Evolutionary conservation across 2,888 invertebrate genomes (phyloP).

Genomic region (Parnassius glacialis): DNA sequence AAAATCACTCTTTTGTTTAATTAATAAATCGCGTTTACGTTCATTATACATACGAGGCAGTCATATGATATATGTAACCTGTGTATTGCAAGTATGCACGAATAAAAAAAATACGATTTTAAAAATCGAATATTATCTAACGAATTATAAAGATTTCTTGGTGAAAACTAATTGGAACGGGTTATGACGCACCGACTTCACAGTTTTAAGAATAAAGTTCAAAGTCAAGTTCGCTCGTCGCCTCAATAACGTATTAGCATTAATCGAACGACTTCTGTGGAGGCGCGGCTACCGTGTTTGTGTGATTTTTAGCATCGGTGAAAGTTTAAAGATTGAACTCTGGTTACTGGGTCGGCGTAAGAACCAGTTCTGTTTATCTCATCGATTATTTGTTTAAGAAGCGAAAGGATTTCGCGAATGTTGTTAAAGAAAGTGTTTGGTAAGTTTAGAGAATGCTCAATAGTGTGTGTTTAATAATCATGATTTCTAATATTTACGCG

Average conservation of each 20-base stretch:
- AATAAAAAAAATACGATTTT: background rate
- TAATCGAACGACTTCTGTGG: slow-evolving; percentile 8
- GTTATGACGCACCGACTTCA: background rate
- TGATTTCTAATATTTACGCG: too few relatives aligned
- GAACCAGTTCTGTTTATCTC: slow-evolving; percentile 18
- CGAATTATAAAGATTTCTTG: background rate
- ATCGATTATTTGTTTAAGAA: slow-evolving; percentile 16
- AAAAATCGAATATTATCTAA: background rate
- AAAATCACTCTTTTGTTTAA: too few relatives aligned
- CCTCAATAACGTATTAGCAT: slow-evolving; percentile 6
- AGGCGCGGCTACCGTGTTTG: slow-evolving; percentile 13
- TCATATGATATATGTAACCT: too few relatives aligned
- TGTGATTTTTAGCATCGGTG: slow-evolving; percentile 24
- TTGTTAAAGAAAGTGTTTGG: slow-evolving; percentile 8
- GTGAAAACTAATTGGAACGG: background rate
- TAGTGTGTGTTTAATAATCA: too few relatives aligned
- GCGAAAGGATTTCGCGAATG: slow-evolving; percentile 12
- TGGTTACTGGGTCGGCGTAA: slow-evolving; percentile 9
- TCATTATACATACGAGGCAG: too few relatives aligned
- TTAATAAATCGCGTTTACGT: too few relatives aligned
- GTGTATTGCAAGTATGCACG: too few relatives aligned
- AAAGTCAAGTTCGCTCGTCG: slow-evolving; percentile 14
- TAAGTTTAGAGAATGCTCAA: background rate
- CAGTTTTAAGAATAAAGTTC: background rate
- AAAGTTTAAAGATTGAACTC: slow-evolving; percentile 9